phyloP scores from a whole-genome alignment of 2,113 vertebrate species.

The Rhinogobius similis region DNA sequence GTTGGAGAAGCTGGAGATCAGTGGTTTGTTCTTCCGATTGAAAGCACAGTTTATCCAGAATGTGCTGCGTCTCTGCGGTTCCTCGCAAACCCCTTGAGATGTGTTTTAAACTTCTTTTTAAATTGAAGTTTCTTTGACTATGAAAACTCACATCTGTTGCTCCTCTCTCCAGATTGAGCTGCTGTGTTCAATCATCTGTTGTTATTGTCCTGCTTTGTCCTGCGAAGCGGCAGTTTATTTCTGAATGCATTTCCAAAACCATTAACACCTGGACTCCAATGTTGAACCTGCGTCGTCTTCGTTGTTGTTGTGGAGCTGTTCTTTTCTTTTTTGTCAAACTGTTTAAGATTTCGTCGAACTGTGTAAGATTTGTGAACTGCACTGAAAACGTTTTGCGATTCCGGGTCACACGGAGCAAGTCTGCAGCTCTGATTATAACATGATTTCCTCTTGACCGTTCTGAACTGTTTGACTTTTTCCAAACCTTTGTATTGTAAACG shows the following conservation, averaged over 20 bases:
- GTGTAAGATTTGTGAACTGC: no score
- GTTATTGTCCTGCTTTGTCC: neutral
- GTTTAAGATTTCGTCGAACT: no score
- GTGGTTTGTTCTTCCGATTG: neutral
- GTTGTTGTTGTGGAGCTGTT: neutral
- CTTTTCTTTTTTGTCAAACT: neutral
- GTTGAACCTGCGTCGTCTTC: neutral
- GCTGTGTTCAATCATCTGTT: neutral
- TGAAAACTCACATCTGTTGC: neutral
- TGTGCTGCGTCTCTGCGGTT: neutral
- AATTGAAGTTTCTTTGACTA: neutral
- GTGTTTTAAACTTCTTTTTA: no score
- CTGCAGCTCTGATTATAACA: no score
- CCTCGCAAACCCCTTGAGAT: neutral
- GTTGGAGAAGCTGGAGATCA: no score
- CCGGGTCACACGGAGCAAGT: neutral
- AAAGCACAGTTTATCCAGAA: neutral
- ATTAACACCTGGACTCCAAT: neutral
- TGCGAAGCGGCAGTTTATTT: neutral
- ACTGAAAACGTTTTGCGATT: neutral
- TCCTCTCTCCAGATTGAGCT: neutral
- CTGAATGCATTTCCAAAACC: neutral
- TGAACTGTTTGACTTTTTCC: no score
- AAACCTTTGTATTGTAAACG: neutral
- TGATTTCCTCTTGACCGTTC: no score